Conservation (phyloP, 2,888 invertebrate species). For the Fragum fragum region DNA sequence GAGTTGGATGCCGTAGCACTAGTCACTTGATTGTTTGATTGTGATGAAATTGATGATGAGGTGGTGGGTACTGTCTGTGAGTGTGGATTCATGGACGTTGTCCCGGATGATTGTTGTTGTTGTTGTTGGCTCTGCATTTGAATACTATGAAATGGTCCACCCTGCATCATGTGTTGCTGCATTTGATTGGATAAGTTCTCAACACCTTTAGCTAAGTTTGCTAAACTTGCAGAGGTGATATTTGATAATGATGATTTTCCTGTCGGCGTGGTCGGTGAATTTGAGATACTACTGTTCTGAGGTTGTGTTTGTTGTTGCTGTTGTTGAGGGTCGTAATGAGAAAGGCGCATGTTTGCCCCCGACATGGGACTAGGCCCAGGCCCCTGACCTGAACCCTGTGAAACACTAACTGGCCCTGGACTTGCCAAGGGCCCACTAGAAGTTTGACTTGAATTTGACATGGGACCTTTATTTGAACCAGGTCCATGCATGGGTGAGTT, state of each 20-base stretch:
- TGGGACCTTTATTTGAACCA: conserved; percentile 80
- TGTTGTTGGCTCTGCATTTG: conserved; percentile 84
- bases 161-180: conserved; percentile 87
- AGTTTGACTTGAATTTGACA: conserved; percentile 83
- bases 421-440: conserved; percentile 79
- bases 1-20: conserved; percentile 47
- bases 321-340: conserved; percentile 82
- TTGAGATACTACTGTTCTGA: conserved; percentile 68
- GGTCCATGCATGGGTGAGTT: conserved; percentile 81
- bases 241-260: conserved; percentile 83
- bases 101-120: conserved; percentile 49
- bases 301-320: conserved; percentile 67
- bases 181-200: conserved; percentile 86
- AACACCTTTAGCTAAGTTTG: conserved; percentile 86
- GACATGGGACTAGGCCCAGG: conserved; percentile 79
- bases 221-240: conserved; percentile 86
- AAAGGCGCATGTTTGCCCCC: conserved; percentile 81
- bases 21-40: conserved; percentile 53
- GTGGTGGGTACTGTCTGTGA: conserved; percentile 24
- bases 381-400: conserved; percentile 76
- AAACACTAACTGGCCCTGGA: conserved; percentile 74
- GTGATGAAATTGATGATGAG: conserved; percentile 40
- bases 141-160: conserved; percentile 86
- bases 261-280: conserved; percentile 75
- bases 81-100: conserved; percentile 30